Evolutionary conservation across 2,113 vertebrate species (phyloP).

Genomic region (Gymnarchus niloticus): DNA sequence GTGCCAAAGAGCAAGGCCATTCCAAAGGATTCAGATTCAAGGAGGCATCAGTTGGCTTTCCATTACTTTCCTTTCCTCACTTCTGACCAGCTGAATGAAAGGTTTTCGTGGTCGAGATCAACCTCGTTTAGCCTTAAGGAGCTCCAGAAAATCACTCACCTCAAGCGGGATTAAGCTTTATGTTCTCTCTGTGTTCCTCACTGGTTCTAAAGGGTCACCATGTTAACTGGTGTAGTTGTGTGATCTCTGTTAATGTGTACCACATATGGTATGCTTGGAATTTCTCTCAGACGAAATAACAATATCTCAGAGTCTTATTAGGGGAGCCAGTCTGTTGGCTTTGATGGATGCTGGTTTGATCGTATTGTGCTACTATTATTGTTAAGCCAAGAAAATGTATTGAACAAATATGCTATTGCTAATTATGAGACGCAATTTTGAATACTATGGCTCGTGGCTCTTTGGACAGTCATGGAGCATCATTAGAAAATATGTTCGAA

Average conservation of each 20-base stretch:
- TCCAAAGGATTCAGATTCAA: not conserved
- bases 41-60: constrained; percentile 16
- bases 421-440: not conserved
- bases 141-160: constrained; percentile 52
- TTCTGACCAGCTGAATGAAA: constrained; percentile 44
- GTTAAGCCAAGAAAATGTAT: not conserved
- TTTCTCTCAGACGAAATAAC: not conserved
- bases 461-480: not conserved
- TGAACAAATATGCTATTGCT: too few relatives aligned
- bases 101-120: constrained; percentile 18
- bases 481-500: not conserved
- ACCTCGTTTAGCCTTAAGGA: constrained; percentile 42
- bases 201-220: not conserved
- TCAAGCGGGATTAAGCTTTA: constrained; percentile 46
- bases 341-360: not conserved
- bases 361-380: not conserved
- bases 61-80: constrained; percentile 15
- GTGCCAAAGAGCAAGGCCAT: not conserved
- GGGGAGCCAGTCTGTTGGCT: not conserved
- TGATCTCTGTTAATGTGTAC: not conserved
- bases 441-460: not conserved
- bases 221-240: not conserved
- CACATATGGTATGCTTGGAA: not conserved
- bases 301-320: not conserved
- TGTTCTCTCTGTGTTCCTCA: constrained; percentile 33